These are phyloP conservation scores for Lasaia peninsularis DNA, from an alignment of 1,140 invertebrate genomes.

Conservation along the genomic window DNA sequence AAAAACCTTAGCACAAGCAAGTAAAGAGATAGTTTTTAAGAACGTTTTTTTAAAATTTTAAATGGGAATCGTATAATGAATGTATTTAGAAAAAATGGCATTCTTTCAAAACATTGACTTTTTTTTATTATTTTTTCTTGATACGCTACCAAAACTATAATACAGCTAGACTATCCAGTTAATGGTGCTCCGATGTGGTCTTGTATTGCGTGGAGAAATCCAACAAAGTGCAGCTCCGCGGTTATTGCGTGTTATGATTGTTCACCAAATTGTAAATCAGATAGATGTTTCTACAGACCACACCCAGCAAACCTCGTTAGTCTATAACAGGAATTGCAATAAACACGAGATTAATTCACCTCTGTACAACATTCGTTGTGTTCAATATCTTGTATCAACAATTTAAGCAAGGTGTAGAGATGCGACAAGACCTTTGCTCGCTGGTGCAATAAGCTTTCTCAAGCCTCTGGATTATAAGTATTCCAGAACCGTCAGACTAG, in stretches of 20 bases:
- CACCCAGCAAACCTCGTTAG: slow-evolving; percentile 1
- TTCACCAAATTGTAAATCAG: slow-evolving; percentile 17
- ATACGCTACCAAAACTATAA: background rate
- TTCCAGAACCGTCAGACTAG: too few species aligned
- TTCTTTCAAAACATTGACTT: too few species aligned
- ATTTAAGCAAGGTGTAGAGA: too few species aligned
- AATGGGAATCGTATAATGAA: too few species aligned
- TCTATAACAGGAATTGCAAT: background rate
- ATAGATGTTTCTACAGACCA: slow-evolving; percentile 4
- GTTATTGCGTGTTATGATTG: slow-evolving; percentile 26
- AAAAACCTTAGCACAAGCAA: too few species aligned
- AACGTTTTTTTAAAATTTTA: too few species aligned
- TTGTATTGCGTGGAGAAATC: slow-evolving; percentile 31
- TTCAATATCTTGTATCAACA: background rate
- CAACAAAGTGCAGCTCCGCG: slow-evolving; percentile 18
- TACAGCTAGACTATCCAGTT: background rate
- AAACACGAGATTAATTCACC: background rate
- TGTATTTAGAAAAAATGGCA: too few species aligned
- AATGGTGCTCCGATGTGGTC: slow-evolving; percentile 16
- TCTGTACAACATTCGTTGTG: background rate
- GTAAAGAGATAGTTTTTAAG: too few species aligned
- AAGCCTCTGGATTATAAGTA: too few species aligned
- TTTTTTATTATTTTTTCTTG: too few species aligned
- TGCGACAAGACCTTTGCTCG: too few species aligned
- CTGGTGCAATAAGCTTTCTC: too few species aligned